Evolutionary conservation across 2,888 invertebrate species (phyloP).

Genomic region (Physocephala rufipes): DNA sequence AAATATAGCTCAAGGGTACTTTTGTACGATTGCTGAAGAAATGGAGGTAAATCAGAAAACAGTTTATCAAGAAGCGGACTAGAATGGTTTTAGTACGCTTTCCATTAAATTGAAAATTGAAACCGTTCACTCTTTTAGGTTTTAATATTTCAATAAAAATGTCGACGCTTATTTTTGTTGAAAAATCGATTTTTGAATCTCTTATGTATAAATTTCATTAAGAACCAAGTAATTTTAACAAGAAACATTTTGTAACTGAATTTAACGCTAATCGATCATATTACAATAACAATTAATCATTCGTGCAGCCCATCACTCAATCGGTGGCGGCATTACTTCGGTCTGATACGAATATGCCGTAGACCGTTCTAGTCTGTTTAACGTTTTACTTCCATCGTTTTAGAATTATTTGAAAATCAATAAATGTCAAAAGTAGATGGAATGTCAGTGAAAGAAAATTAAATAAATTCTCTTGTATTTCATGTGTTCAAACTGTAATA

Average conservation of each 20-base stretch:
- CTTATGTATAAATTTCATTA: neutral
- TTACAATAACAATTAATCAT: slow-evolving; percentile 11
- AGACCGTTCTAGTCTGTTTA: no score
- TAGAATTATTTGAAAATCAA: slow-evolving; percentile 4
- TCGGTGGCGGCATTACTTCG: neutral
- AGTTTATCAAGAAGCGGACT: neutral
- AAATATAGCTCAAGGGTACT: no score
- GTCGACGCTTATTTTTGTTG: no score
- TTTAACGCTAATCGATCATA: no score
- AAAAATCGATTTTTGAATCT: no score
- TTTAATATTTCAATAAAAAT: neutral
- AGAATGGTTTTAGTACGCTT: neutral
- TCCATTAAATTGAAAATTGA: neutral
- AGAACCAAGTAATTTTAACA: slow-evolving; percentile 8
- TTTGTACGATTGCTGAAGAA: no score
- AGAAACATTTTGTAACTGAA: slow-evolving; percentile 1
- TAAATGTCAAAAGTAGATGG: slow-evolving; percentile 23
- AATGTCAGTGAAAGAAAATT: slow-evolving; percentile 12
- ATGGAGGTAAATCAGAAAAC: neutral
- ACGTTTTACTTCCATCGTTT: neutral
- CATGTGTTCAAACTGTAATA: slow-evolving; percentile 16
- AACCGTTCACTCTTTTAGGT: neutral
- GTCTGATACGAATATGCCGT: no score
- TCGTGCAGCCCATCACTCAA: neutral
- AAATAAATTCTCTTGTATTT: neutral